phyloP scores from a whole-genome alignment of 2,888 invertebrate species.

The Rhagophthalmus giganteus region DNA sequence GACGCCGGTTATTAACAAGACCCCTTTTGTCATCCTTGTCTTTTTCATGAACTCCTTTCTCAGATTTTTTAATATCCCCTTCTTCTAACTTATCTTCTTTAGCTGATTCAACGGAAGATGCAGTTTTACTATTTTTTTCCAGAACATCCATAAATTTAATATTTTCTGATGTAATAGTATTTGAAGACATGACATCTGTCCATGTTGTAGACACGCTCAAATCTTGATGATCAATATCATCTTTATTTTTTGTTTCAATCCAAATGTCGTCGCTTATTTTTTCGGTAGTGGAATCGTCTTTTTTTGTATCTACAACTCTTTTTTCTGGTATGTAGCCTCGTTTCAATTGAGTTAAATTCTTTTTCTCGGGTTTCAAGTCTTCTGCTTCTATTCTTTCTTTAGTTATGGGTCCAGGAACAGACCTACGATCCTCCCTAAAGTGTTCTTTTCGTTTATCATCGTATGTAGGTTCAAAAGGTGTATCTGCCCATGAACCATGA shows the following conservation, averaged over 20 bases:
- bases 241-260: conserved; percentile 32
- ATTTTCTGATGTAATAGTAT: conserved; percentile 50
- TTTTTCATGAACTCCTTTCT: conserved; percentile 53
- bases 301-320: conserved; percentile 40
- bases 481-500: conserved; percentile 57
- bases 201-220: conserved; percentile 51
- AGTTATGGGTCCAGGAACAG: conserved; percentile 64
- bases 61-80: conserved; percentile 19
- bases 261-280: conserved; percentile 37
- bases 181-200: conserved; percentile 52
- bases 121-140: conserved; percentile 49
- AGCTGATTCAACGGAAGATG: conserved; percentile 36
- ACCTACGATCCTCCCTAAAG: conserved; percentile 51
- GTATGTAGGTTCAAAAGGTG: conserved; percentile 47
- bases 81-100: conserved; percentile 46
- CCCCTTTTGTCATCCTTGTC: conserved; percentile 46
- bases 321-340: conserved; percentile 49
- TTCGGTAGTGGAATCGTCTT: conserved; percentile 40
- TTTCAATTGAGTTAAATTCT: conserved; percentile 59
- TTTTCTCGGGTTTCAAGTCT: conserved; percentile 58
- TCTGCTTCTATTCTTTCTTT: conserved; percentile 64
- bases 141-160: conserved; percentile 56
- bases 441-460: conserved; percentile 50
- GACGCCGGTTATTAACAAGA: conserved; percentile 45
- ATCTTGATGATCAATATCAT: conserved; percentile 31